These are phyloP conservation scores for Deroplatys truncata DNA, from an alignment of 2,888 invertebrate genomes.

Conservation along the genomic window DNA sequence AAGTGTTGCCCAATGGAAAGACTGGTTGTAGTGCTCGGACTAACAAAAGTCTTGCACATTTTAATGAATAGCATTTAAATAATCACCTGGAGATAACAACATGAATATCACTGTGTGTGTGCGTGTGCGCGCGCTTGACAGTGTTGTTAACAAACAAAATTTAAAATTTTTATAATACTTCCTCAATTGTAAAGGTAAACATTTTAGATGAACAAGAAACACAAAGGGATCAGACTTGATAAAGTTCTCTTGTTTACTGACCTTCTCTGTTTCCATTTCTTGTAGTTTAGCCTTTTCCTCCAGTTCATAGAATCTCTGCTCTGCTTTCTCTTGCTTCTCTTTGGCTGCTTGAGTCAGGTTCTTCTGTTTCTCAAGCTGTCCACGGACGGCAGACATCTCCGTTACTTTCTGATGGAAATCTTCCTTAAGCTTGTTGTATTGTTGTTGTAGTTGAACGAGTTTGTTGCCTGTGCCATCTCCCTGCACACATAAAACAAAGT, in stretches of 20 bases:
- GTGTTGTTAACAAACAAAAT: no score
- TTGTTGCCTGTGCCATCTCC: constrained; percentile 50
- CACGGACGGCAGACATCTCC: constrained; percentile 56
- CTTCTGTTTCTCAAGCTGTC: constrained; percentile 50
- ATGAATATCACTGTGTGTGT: no score
- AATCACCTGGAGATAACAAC: no score
- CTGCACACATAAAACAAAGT: not conserved
- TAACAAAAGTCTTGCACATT: no score
- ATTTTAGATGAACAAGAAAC: no score
- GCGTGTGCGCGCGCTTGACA: no score
- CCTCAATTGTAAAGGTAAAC: no score
- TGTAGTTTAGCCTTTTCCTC: constrained; percentile 47
- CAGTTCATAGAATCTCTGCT: constrained; percentile 55
- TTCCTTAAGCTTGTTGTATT: constrained; percentile 60
- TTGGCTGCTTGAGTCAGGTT: constrained; percentile 44
- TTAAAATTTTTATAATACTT: no score
- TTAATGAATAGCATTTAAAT: no score
- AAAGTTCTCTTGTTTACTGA: constrained; percentile 27
- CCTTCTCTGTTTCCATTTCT: constrained; percentile 44
- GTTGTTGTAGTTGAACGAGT: constrained; percentile 55
- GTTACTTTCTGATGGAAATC: constrained; percentile 64
- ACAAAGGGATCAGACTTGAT: no score
- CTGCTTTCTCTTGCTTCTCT: constrained; percentile 52
- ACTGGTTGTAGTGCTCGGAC: no score
- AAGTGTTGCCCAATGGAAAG: no score